Evolutionary conservation across 2,888 invertebrate species (phyloP), one percentile per base, ranked within the genome.

Genomic region (Agapostemon virescens): DNA sequence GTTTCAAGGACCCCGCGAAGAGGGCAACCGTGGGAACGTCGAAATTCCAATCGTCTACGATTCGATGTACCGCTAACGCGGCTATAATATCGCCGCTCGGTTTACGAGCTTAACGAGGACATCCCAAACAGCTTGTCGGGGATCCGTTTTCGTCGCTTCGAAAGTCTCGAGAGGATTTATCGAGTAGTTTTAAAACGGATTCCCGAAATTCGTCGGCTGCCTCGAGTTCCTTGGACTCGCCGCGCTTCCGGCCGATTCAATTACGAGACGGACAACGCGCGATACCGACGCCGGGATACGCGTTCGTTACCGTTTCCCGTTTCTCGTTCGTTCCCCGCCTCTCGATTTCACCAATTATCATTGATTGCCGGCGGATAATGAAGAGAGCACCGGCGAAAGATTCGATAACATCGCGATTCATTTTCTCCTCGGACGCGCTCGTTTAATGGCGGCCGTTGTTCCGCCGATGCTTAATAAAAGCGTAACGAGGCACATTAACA

Each of bases 321-420:
- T 26, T 11, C n/a, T 42, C 17, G 66, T 42, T 20, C 23, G 17
- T 26, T 17, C 26, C 20, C 30, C n/a, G n/a, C 40, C 38, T 40
- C 33, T 36, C 69, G 66, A 78, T 38, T 66, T 49, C 49, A 26
- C 42, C 66, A 9, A 76, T 42, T 30, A 45, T 55, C 17, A 6
- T 26, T 20, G 63, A 52, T 77, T 69, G 66, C 64, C 7, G 52
- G 36, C 7, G 11, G 13, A 9, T 30, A 68, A 55, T 26, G 42
- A 26, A 33, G 79, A 33, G 45, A 79, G 77, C 42, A 23, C 67
- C 67, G 67, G 58, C 13, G 36, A 20, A 52, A 15, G 15, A 23
- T 42, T 52, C 69, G 26, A 52, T 74, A 67, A 66, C 11, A 13
- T n/a, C 30, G 40, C 26, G n/a, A 42, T 58, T 33, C 0, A 36